Evolutionary conservation across 2,888 invertebrate genomes (phyloP).

Genomic region (Blastobasis adustella): DNA sequence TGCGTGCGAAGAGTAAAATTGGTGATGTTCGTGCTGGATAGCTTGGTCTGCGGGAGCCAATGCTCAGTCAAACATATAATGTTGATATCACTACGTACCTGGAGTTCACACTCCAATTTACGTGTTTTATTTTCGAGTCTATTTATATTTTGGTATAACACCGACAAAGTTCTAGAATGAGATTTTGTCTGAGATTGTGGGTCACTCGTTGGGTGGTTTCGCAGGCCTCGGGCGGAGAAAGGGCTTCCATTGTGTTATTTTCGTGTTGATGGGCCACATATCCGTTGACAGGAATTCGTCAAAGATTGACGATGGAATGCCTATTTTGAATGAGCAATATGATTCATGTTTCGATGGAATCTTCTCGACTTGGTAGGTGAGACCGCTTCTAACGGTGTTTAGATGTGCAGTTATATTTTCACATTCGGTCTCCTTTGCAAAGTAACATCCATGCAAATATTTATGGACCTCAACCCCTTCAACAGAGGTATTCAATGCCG

Average conservation of each 20-base stretch:
- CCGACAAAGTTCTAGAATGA: background rate
- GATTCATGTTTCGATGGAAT: background rate
- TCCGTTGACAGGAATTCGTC: background rate
- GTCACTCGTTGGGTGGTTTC: background rate
- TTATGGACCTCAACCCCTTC: too few relatives aligned
- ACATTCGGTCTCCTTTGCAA: too few relatives aligned
- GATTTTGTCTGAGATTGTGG: background rate
- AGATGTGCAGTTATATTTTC: too few relatives aligned
- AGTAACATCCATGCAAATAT: too few relatives aligned
- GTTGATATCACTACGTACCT: background rate
- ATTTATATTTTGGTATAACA: conserved; percentile 1
- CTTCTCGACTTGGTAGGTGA: too few relatives aligned
- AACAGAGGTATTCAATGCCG: too few relatives aligned
- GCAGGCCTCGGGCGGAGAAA: background rate
- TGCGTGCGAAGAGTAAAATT: background rate
- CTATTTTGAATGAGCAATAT: background rate
- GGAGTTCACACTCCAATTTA: conserved; percentile 4
- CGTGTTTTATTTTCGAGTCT: conserved; percentile 1
- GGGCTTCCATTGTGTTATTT: background rate
- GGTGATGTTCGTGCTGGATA: background rate
- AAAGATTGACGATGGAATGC: background rate
- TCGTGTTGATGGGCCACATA: background rate
- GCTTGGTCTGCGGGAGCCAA: background rate
- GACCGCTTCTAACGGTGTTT: too few relatives aligned
- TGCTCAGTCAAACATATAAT: conserved; percentile 1